Evolutionary conservation across 2,888 invertebrate genomes (phyloP).

Genomic region (Prenolepis imparis): DNA sequence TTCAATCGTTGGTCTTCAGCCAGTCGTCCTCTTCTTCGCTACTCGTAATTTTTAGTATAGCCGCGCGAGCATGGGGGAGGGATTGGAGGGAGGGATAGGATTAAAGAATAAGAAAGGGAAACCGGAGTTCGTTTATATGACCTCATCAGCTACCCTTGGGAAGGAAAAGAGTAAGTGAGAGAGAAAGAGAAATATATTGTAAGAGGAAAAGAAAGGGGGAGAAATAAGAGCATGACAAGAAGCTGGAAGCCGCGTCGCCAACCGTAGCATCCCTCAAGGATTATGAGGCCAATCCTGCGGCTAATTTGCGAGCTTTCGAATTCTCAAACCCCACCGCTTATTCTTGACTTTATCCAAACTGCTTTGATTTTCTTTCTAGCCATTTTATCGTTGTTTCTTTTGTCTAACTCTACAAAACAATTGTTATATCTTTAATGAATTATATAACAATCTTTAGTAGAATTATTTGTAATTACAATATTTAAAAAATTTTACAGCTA

Average conservation of each 20-base stretch:
- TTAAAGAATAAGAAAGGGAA: conserved; percentile 84
- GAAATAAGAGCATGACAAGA: conserved; percentile 39
- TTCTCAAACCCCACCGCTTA: conserved; percentile 67
- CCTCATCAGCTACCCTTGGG: conserved; percentile 78
- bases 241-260: conserved; percentile 63
- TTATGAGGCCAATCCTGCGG: conserved; percentile 84
- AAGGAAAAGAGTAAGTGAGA: conserved; percentile 49
- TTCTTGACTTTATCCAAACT: conserved; percentile 68
- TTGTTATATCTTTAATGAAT: neutral
- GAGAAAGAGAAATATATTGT: neutral
- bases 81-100: conserved; percentile 69
- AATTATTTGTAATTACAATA: neutral
- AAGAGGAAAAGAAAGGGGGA: conserved; percentile 32
- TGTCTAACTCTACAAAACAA: conserved; percentile 4
- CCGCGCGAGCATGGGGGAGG: conserved; percentile 67
- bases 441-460: neutral
- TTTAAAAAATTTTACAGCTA: neutral
- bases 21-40: conserved; percentile 52
- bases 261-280: conserved; percentile 83
- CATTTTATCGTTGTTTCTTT: conserved; percentile 68
- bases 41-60: conserved; percentile 81
- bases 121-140: conserved; percentile 84
- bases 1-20: conserved; percentile 81
- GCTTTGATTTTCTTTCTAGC: conserved; percentile 60
- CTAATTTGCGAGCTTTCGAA: conserved; percentile 85